Percentiles rank a stretch among this genome's conserved stretches.
These are phyloP conservation scores for Epizoanthus scotinus DNA, from an alignment of 92 coral and sea anemone species.

Conservation along the genomic window DNA sequence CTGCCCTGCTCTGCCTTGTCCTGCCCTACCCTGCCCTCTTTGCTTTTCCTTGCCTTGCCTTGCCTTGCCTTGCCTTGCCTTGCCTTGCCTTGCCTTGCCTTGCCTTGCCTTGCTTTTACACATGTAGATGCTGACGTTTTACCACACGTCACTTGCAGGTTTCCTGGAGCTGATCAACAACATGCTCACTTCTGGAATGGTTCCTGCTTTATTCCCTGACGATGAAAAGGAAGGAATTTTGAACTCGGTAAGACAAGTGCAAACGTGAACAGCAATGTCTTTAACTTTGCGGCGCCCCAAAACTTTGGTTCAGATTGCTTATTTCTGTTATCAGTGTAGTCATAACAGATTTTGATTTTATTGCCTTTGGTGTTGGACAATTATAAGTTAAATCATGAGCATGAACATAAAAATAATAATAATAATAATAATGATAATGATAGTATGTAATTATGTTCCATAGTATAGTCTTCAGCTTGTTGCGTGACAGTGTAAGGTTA, in stretches of 20 bases:
- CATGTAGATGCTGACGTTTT: not conserved
- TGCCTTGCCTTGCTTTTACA: not conserved
- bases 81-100: not conserved
- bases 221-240: conserved; percentile 97
- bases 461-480: not conserved
- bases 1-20: not conserved
- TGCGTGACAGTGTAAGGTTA: not conserved
- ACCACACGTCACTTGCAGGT: conserved; percentile 48
- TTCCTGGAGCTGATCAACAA: conserved; percentile 97
- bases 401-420: too few relatives aligned
- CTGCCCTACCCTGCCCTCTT: not conserved
- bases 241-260: conserved; percentile 65
- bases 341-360: too few relatives aligned
- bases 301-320: too few relatives aligned
- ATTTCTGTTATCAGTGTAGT: too few relatives aligned
- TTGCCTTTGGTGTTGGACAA: too few relatives aligned
- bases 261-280: not conserved
- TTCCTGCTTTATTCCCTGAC: conserved; percentile 95
- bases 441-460: too few relatives aligned
- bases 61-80: not conserved
- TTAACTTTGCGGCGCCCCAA: too few relatives aligned
- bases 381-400: too few relatives aligned
- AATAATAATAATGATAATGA: too few relatives aligned
- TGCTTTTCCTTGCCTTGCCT: not conserved
- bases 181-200: conserved; percentile 99